Evolutionary conservation across 2,113 vertebrate species (phyloP), one percentile per base, ranked within the genome.

Genomic region (Pterocles burchelli): DNA sequence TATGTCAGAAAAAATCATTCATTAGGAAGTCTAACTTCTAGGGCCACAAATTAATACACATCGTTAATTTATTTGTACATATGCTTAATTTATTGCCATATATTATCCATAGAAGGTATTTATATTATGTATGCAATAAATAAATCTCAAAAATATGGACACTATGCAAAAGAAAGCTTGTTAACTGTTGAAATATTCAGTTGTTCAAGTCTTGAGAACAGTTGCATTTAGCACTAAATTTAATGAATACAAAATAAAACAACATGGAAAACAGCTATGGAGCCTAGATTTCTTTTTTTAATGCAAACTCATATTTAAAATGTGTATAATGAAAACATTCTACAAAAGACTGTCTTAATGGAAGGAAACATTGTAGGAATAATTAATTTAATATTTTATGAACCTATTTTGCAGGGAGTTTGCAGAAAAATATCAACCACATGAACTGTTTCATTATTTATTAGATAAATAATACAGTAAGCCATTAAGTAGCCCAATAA

Each of bases 381-480:
- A 98, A 98, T 97, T 98, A 97, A 98, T 97, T 98, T 97, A 98
- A 98, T 98, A 97, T 98, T 98, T 98, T 97, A 98, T 97, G 94
- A 98, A 97, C 58, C 83, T 89, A 88, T 96, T 97, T 93, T 86
- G 63, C 78, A 95, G 82, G 49, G 93, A 95, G 83, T 96, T 97
- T 97, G 86, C 90, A 94, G 88, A 92, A 96, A 97, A 97, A 78
- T 96, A 96, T 93, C 92, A 75, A 96, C 97, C 96, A 97, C 41
- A 26, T 77, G 96, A 91, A 65, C 86, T 58, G 87, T 93, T 98
- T 96, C 80, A 97, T 98, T 98, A 98, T 98, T 97, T 97, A 98
- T 97, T 96, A 88, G 91, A 97, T 97, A 98, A 98, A 98, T 97
- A 98, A 98, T 97, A 98, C 93, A 98, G 89, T 61, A 97, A 97